phyloP scores from a whole-genome alignment of 2,113 vertebrate genomes.

The Malaclemys terrapin region DNA sequence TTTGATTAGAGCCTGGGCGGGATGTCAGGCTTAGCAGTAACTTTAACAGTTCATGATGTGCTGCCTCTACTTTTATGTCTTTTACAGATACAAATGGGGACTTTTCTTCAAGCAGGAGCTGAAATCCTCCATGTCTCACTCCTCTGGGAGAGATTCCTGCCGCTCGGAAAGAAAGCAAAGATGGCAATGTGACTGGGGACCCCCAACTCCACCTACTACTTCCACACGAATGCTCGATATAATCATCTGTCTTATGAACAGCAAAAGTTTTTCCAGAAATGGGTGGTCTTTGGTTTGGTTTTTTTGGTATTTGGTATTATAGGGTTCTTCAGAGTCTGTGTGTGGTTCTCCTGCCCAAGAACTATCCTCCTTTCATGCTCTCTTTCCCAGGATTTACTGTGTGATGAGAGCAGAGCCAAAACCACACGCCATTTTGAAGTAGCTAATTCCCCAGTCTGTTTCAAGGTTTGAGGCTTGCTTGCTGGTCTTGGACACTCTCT shows the following conservation, averaged over 20 bases:
- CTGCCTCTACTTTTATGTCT: background rate
- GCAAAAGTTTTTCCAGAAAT: background rate
- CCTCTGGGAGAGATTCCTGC: background rate
- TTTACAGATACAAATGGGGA: constrained; percentile 1
- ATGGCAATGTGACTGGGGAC: background rate
- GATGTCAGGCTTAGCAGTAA: background rate
- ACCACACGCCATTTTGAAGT: background rate
- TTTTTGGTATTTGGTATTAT: background rate
- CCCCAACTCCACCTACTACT: background rate
- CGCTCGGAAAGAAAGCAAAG: background rate
- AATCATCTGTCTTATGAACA: background rate
- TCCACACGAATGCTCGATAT: background rate
- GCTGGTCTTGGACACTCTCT: background rate
- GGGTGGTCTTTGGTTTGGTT: background rate
- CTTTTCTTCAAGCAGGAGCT: constrained; percentile 4
- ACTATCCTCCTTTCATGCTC: background rate
- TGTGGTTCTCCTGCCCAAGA: background rate
- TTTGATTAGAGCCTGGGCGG: constrained; percentile 17
- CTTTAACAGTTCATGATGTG: constrained; percentile 28
- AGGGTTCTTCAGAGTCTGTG: background rate
- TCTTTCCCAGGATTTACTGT: background rate
- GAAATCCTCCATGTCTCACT: background rate
- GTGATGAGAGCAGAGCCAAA: background rate
- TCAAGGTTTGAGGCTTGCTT: background rate
- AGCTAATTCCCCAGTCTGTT: background rate